phyloP scores from a whole-genome alignment of 2,888 invertebrate species.

The Hirtodrosophila duncani region DNA sequence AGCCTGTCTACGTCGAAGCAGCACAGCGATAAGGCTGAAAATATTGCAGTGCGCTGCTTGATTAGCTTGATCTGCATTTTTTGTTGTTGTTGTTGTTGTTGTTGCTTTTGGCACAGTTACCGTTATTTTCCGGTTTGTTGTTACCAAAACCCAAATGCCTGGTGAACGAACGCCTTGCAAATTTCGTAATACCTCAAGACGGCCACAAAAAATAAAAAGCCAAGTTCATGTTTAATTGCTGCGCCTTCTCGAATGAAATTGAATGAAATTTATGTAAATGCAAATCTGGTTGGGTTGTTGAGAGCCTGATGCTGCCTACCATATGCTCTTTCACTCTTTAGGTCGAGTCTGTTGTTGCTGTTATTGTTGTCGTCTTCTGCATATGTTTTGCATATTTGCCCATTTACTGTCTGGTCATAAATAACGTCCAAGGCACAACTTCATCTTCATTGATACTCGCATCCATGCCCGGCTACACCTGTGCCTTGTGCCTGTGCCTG shows the following conservation, averaged over 20 bases:
- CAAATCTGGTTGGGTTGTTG: no score
- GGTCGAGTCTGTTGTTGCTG: background rate
- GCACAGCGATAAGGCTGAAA: conserved; percentile 41
- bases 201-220: conserved; percentile 45
- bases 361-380: conserved; percentile 19
- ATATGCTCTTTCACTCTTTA: no score
- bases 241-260: conserved; percentile 33
- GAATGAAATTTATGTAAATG: conserved; percentile 66
- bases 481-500: conserved; percentile 19
- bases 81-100: conserved; percentile 10
- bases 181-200: conserved; percentile 61
- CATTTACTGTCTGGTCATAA: conserved; percentile 33
- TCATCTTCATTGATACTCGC: background rate
- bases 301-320: no score
- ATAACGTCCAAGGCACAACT: conserved; percentile 27
- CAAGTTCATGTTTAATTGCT: conserved; percentile 74
- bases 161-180: background rate
- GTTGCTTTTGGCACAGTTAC: conserved; percentile 54
- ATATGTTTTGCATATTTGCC: conserved; percentile 30
- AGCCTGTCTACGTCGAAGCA: conserved; percentile 53
- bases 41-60: conserved; percentile 44
- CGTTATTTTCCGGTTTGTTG: conserved; percentile 70
- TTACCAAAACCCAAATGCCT: conserved; percentile 14
- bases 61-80: conserved; percentile 48
- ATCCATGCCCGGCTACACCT: conserved; percentile 4